Percentiles rank a stretch among this genome's conserved stretches.
phyloP scores from a whole-genome alignment of 1,140 invertebrate genomes.

The Lepidurus arcticus region DNA sequence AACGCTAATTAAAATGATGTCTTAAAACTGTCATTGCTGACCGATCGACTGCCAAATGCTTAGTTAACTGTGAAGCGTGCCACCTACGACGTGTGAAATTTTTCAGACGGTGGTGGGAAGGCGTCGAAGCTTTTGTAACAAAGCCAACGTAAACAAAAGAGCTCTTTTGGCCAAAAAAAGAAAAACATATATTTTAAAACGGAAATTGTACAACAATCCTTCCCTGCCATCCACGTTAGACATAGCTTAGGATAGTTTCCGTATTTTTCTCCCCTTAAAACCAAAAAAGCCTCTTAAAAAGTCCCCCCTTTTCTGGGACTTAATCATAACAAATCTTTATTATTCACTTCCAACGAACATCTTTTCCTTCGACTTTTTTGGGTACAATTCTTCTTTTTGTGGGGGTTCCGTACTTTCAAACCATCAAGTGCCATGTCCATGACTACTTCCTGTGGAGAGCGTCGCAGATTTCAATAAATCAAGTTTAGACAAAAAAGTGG shows the following conservation, averaged over 20 bases:
- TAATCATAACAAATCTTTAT: conserved; percentile 5
- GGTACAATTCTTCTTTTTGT: background rate
- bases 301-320: background rate
- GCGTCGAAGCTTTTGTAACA: background rate
- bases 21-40: background rate
- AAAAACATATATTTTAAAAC: background rate
- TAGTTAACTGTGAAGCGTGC: background rate
- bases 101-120: background rate
- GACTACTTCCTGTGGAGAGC: conserved; percentile 3
- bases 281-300: background rate
- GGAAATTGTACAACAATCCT: background rate
- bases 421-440: conserved; percentile 13
- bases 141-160: background rate
- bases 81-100: conserved; percentile 3
- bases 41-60: background rate
- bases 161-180: background rate
- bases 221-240: background rate
- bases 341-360: background rate
- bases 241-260: background rate
- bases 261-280: background rate
- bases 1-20: background rate
- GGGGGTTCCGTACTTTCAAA: background rate
- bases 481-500: background rate
- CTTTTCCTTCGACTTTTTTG: background rate
- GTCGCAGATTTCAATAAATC: conserved; percentile 13